Evolutionary conservation across 2,113 vertebrate species (phyloP), one percentile per base, ranked within the genome.

Genomic region (Calyptommatus sinebrachiatus): DNA sequence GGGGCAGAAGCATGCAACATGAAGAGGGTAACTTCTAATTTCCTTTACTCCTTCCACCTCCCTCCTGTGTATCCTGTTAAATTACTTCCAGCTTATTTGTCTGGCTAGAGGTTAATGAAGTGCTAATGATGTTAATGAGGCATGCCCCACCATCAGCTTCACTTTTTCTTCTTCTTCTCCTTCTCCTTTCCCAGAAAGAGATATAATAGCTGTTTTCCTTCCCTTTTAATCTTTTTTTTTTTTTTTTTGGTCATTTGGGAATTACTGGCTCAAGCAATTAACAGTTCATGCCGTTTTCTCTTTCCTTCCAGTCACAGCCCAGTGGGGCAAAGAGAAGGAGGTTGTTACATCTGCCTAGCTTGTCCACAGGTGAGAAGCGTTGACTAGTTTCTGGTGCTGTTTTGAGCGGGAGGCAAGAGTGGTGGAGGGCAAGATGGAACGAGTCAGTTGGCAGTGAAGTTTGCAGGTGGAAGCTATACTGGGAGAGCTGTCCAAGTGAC

Each of bases 91-190:
- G 91, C 84, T 91, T 94, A 94, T 95, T 94, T 94, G 92, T 93
- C 92, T 94, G 90, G 89, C 91, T 94, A 93, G 92, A 95, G 93
- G 95, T 95, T 95, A 95, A 95, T 95, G 92, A 93, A 94, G 94
- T 92, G 82, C 91, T 95, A 94, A 95, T 95, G 94, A 94, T 92
- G 92, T 91, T 95, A 95, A 95, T 93, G 93, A 95, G 93, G 89
- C 92, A 95, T 94, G 94, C 88, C 76, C 83, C 16, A 84, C 89
- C 83, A 87, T 80, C 88, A 93, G 92, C 61, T 50, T 79, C 5
- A 4, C 35, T 41, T 41, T 41, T 41, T 41, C 35, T 41, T 50
- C 22, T 45, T 28, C 26, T 26, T 45, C 14, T 41, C 46, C 45
- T 41, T 18, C 8, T 45, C 90, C 94, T 94, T 92, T 93, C 85